A percentile compares a stretch with the other conserved stretches of the same genome.
Evolutionary conservation across 1,140 invertebrate genomes (phyloP).

Genomic region (Lordiphosa collinella): DNA sequence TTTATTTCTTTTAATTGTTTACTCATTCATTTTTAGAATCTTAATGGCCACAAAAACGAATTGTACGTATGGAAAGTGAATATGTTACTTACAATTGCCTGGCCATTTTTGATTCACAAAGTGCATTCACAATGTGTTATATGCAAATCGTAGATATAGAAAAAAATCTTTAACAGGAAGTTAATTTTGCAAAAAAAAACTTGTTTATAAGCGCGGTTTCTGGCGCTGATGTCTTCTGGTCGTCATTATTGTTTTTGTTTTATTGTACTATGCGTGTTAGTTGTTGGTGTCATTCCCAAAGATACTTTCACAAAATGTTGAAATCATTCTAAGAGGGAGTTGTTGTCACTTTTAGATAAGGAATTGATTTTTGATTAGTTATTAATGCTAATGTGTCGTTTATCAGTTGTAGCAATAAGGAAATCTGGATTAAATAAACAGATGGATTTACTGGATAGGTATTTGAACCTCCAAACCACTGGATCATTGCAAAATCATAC

Average conservation of each 20-base stretch:
- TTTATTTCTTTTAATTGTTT: slow-evolving; percentile 21
- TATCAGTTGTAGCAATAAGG: neutral
- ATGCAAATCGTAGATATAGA: slow-evolving; percentile 1
- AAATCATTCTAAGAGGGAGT: slow-evolving; percentile 2
- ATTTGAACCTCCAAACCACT: too few relatives aligned
- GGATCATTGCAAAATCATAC: too few relatives aligned
- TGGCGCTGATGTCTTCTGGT: slow-evolving; percentile 13
- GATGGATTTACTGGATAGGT: too few relatives aligned
- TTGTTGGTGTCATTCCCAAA: slow-evolving; percentile 1
- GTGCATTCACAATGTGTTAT: slow-evolving; percentile 21
- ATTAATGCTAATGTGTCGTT: neutral
- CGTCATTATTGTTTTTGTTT: slow-evolving; percentile 3
- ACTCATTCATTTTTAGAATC: slow-evolving; percentile 31
- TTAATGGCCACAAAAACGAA: slow-evolving; percentile 20
- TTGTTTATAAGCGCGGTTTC: slow-evolving; percentile 7
- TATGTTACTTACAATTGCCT: slow-evolving; percentile 8
- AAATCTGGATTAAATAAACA: too few relatives aligned
- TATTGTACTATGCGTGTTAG: slow-evolving; percentile 1
- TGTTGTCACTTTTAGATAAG: neutral
- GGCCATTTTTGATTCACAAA: slow-evolving; percentile 20
- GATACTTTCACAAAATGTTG: slow-evolving; percentile 12
- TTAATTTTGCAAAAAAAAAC: slow-evolving; percentile 26
- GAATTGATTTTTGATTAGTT: neutral
- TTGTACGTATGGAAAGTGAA: slow-evolving; percentile 8
- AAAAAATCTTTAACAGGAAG: slow-evolving; percentile 27